Percentiles rank a stretch among this genome's conserved stretches.
These are phyloP conservation scores for Acanthisitta chloris DNA, from an alignment of 2,113 vertebrate species.

Conservation along the genomic window DNA sequence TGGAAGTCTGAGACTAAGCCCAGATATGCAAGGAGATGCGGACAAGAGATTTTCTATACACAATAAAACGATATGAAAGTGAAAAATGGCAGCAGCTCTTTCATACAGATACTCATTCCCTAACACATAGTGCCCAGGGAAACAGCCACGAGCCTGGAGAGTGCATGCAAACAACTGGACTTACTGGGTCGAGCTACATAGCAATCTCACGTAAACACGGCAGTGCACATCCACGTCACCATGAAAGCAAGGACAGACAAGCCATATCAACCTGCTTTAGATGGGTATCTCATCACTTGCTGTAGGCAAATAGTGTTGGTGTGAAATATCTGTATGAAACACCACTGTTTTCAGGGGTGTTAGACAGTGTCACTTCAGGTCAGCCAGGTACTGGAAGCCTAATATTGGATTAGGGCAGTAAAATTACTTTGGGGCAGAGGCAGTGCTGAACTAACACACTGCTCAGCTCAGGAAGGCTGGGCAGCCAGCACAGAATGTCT, in stretches of 20 bases:
- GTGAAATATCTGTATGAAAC: conserved; percentile 31
- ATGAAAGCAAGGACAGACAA: conserved; percentile 1
- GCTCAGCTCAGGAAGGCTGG: background rate
- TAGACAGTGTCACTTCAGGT: background rate
- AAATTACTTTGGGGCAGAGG: background rate
- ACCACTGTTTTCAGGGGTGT: background rate
- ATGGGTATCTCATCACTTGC: background rate
- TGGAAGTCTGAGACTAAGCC: background rate
- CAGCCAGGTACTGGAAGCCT: background rate
- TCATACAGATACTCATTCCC: conserved; percentile 34
- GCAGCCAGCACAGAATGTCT: accelerated
- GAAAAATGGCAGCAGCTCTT: conserved; percentile 41
- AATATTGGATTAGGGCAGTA: background rate
- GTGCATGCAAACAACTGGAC: background rate
- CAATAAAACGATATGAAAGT: background rate
- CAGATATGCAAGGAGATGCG: background rate
- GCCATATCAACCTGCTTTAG: background rate
- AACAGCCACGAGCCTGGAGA: conserved; percentile 16
- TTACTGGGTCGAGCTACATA: background rate
- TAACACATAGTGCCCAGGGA: conserved; percentile 3
- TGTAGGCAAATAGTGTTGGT: conserved; percentile 20
- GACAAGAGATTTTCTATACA: background rate
- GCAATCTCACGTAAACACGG: background rate
- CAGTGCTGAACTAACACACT: accelerated
- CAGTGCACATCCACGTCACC: background rate